These are phyloP conservation scores for Microctenopoma stevenorrisi DNA, from an alignment of 2,797 vertebrate genomes.

Conservation along the genomic window DNA sequence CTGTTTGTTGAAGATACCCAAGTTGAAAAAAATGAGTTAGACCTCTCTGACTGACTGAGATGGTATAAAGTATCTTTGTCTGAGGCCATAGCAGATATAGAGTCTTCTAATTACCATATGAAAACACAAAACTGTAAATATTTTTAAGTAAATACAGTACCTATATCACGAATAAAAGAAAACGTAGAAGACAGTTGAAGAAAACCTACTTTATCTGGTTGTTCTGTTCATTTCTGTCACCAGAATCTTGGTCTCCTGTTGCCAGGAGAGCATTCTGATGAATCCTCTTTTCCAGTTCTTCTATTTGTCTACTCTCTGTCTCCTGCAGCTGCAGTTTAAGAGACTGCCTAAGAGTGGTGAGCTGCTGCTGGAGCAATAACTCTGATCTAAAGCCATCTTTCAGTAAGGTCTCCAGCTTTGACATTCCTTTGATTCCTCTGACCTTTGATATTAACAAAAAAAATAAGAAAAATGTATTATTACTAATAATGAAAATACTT, in stretches of 20 bases:
- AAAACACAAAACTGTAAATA: slow-evolving; percentile 36
- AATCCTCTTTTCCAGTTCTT: slow-evolving; percentile 78
- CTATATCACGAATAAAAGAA: slow-evolving; percentile 15
- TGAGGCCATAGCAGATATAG: slow-evolving; percentile 74
- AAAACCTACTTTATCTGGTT: slow-evolving; percentile 54
- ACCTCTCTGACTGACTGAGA: slow-evolving; percentile 62
- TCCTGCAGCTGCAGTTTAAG: slow-evolving; percentile 78
- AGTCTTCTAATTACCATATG: slow-evolving; percentile 70
- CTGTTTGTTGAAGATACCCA: slow-evolving; percentile 69
- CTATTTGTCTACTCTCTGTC: slow-evolving; percentile 63
- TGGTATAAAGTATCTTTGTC: slow-evolving; percentile 52
- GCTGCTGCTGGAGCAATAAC: slow-evolving; percentile 64
- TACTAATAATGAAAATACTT: not conserved
- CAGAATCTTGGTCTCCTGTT: slow-evolving; percentile 38
- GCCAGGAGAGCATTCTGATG: slow-evolving; percentile 72
- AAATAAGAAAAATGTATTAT: not conserved
- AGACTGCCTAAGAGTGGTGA: slow-evolving; percentile 71
- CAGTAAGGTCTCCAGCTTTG: slow-evolving; percentile 72
- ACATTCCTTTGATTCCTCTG: slow-evolving; percentile 44
- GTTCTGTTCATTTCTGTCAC: slow-evolving; percentile 63
- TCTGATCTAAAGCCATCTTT: slow-evolving; percentile 64
- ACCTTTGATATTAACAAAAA: slow-evolving; percentile 17
- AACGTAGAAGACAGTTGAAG: not conserved
- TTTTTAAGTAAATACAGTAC: not conserved
- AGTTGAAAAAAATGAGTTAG: slow-evolving; percentile 68